phyloP scores from a whole-genome alignment of 2,888 invertebrate genomes.

The Tetheella fluctuosa region DNA sequence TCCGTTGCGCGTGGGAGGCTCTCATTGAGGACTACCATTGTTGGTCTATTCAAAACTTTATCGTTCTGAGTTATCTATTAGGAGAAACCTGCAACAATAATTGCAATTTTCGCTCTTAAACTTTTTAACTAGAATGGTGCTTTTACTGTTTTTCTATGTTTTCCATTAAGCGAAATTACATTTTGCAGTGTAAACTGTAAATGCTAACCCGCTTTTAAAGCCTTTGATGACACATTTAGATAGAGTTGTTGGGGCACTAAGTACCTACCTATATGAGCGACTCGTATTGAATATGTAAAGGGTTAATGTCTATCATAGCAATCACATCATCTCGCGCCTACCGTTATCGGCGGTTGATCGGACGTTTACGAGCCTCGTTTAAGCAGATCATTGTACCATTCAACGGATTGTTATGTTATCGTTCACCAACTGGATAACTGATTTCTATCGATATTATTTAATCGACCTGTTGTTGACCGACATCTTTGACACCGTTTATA shows the following conservation, averaged over 20 bases:
- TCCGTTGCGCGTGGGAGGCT: conserved; percentile 70
- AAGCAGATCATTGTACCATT: conserved; percentile 56
- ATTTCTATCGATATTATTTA: conserved; percentile 45
- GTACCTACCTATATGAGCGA: conserved; percentile 17
- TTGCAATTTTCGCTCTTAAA: conserved; percentile 12
- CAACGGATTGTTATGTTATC: conserved; percentile 52
- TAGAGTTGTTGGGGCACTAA: background rate
- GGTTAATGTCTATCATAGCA: conserved; percentile 46
- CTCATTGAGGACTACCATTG: conserved; percentile 61
- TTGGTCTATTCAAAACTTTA: conserved; percentile 54
- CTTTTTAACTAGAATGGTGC: background rate
- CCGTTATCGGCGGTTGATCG: conserved; percentile 63
- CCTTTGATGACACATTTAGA: conserved; percentile 2
- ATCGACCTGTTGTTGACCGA: conserved; percentile 41
- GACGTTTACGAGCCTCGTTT: conserved; percentile 59
- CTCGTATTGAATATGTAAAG: conserved; percentile 34
- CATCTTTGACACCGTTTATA: conserved; percentile 31
- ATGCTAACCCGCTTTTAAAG: background rate
- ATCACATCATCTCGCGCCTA: conserved; percentile 55
- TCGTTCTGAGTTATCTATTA: conserved; percentile 45
- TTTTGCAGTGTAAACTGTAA: background rate
- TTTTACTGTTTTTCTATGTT: conserved; percentile 6
- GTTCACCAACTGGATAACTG: conserved; percentile 43
- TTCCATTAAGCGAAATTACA: conserved; percentile 7
- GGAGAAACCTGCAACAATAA: conserved; percentile 30